Percentiles rank a stretch among this genome's conserved stretches.
Evolutionary conservation across 2,888 invertebrate genomes (phyloP).

Genomic region (Pardosa pseudoannulata): DNA sequence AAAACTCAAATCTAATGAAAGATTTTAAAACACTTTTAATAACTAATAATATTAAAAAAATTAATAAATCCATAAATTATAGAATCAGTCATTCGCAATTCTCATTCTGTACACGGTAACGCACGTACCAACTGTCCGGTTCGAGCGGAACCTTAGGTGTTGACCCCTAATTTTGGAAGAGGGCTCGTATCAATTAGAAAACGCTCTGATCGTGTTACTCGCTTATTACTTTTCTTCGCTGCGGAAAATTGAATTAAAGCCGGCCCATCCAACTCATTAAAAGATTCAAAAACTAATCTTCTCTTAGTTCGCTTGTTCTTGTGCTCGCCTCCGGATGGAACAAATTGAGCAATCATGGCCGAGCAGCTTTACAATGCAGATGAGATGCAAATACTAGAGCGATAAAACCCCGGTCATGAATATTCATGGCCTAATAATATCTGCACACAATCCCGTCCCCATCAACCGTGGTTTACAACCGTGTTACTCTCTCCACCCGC

Average conservation of each 20-base stretch:
- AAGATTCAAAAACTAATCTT: background rate
- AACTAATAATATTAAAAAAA: no score
- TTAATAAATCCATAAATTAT: no score
- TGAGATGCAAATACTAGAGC: constrained; percentile 68
- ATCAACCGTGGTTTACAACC: background rate
- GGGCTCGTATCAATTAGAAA: no score
- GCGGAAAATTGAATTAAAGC: background rate
- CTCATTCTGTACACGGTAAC: no score
- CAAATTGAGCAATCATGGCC: constrained; percentile 70
- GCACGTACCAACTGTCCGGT: no score
- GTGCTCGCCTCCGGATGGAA: constrained; percentile 7
- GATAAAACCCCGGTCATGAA: constrained; percentile 68
- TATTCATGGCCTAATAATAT: constrained; percentile 67
- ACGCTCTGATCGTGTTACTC: no score
- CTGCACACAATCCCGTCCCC: constrained; percentile 27
- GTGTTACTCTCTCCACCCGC: background rate
- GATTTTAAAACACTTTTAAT: no score
- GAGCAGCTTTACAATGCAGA: constrained; percentile 68
- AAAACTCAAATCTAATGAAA: no score
- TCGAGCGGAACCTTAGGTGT: no score
- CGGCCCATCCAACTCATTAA: background rate
- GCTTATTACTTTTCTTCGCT: background rate
- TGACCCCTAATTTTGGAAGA: no score
- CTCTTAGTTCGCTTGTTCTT: background rate
- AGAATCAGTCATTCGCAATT: no score